Evolutionary conservation across 2,113 vertebrate species (phyloP).

Genomic region (Crypturellus undulatus): DNA sequence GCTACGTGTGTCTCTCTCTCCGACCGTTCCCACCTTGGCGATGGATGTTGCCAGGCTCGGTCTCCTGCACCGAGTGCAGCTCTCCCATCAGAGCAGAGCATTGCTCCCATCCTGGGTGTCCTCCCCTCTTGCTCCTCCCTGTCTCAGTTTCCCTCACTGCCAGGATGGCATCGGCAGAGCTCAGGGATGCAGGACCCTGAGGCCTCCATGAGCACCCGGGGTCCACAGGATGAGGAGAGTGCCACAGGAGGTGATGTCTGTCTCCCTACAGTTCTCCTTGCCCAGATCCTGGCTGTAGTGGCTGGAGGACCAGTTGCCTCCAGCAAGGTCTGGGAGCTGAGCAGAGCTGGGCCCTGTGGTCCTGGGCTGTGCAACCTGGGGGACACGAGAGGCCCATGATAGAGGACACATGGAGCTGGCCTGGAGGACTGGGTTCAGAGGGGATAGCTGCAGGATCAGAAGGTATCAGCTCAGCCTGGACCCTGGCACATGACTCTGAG

Average conservation of each 20-base stretch:
- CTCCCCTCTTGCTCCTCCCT: not conserved
- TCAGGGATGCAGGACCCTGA: fast-evolving
- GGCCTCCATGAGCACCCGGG: fast-evolving
- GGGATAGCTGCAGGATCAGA: not conserved
- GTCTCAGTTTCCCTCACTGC: not conserved
- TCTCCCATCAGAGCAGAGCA: not conserved
- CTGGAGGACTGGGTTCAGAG: not conserved
- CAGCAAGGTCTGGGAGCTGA: not conserved
- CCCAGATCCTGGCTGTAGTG: not conserved
- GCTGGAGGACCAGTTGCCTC: not conserved
- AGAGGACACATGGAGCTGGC: not conserved
- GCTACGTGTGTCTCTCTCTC: constrained; percentile 11
- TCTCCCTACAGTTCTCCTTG: too few species aligned
- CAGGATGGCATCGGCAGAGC: not conserved
- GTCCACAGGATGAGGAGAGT: not conserved
- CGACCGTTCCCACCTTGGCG: not conserved
- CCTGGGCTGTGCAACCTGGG: not conserved
- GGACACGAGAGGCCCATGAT: too few species aligned
- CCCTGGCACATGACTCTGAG: not conserved
- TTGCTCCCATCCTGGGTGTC: not conserved
- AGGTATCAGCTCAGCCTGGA: not conserved
- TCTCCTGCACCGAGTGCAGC: not conserved
- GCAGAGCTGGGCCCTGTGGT: not conserved
- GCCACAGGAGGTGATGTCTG: not conserved
- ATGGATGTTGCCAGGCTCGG: not conserved